A percentile compares a stretch with the other conserved stretches of the same genome.
phyloP scores from a whole-genome alignment of 2,113 vertebrate genomes.

The Macroglossus sobrinus region DNA sequence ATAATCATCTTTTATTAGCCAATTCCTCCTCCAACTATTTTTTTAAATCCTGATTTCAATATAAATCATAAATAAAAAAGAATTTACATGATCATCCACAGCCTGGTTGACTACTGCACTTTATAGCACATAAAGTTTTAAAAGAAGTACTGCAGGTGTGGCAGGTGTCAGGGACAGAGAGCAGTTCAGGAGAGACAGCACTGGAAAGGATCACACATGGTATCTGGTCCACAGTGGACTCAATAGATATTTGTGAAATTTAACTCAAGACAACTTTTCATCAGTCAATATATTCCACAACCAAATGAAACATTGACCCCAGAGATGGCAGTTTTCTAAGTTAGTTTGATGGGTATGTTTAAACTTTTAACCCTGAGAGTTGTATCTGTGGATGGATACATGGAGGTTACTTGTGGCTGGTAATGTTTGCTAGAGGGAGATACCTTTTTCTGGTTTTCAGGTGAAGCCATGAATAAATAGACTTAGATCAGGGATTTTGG shows the following conservation, averaged over 20 bases:
- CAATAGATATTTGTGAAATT: neutral
- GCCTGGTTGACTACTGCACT: neutral
- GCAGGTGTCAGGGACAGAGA: neutral
- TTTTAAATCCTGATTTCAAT: conserved; percentile 2
- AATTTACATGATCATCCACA: neutral
- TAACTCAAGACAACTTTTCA: neutral
- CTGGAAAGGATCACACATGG: neutral
- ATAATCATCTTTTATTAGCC: neutral
- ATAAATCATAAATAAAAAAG: neutral
- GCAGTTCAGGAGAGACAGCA: neutral
- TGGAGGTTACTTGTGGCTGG: neutral
- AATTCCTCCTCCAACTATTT: neutral
- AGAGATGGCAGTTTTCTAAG: neutral
- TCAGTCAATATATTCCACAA: neutral
- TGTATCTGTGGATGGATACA: neutral
- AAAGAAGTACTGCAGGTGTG: neutral
- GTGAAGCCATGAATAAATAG: neutral
- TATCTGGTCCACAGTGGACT: neutral
- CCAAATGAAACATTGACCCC: neutral
- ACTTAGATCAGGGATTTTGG: neutral
- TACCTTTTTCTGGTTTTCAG: neutral
- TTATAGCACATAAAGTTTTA: neutral
- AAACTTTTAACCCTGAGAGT: neutral
- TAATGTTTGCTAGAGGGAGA: neutral
- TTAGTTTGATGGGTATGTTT: neutral